Evolutionary conservation across 1,140 invertebrate genomes (phyloP).

Genomic region (Drosophila sulfurigaster): DNA sequence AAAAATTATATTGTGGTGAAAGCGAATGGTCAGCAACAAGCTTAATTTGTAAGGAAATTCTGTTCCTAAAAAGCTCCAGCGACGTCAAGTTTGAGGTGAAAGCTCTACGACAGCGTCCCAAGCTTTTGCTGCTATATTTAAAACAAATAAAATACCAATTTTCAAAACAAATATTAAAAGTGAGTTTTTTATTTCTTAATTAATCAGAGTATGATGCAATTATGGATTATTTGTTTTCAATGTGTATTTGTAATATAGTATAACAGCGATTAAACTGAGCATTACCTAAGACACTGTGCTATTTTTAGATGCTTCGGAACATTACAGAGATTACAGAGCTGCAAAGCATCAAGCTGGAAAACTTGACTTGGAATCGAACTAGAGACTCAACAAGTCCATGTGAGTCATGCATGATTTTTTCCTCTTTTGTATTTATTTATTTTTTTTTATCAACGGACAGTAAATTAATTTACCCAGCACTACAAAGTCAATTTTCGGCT

Average conservation of each 20-base stretch:
- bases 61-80: no score
- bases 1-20: no score
- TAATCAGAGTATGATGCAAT: not conserved
- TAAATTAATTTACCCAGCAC: slow-evolving; percentile 77
- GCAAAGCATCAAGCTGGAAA: not conserved
- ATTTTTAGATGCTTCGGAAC: slow-evolving; percentile 41
- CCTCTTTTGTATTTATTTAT: slow-evolving; percentile 23
- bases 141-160: no score
- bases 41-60: no score
- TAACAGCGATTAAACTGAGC: slow-evolving; percentile 35
- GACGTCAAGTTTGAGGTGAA: no score
- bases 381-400: slow-evolving; percentile 19
- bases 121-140: no score
- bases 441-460: slow-evolving; percentile 62
- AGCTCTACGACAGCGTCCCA: no score
- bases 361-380: slow-evolving; percentile 14
- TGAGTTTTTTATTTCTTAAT: no score
- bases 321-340: slow-evolving; percentile 29
- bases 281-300: slow-evolving; percentile 41
- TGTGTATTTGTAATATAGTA: not conserved
- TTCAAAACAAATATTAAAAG: no score
- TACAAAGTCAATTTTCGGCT: slow-evolving; percentile 72
- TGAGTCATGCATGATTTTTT: slow-evolving; percentile 62
- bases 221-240: not conserved
- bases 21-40: no score